Evolutionary conservation across 2,888 invertebrate species (phyloP), one percentile per base, ranked within the genome.

Genomic region (Aleiodes testaceus): DNA sequence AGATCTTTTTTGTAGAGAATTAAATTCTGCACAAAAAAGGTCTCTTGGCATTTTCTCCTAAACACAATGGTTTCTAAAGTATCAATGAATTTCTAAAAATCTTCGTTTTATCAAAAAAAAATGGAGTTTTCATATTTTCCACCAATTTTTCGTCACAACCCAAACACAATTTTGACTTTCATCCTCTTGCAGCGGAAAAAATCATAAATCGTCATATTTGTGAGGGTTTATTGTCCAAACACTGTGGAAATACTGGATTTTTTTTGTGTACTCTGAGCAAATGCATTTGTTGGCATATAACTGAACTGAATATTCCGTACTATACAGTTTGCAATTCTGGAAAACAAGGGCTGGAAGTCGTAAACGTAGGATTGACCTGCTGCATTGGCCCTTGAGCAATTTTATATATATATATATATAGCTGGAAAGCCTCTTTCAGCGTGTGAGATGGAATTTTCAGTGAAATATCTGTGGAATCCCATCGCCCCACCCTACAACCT

Each of bases 321-420:
- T 66, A 16, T 49, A 26, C 65, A 20, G 49, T 59, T 44, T 67
- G 63, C 44, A 61, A 64, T 20, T 20, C 53, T 22, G 20, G 59
- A 26, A 30, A 61, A 22, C n/a, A 63, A 59, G 30, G 22, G 63
- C 69, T 44, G 67, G 49, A 69, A 67, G 71, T 74, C 75, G 77
- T 78, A 75, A 78, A 77, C 69, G 74, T 68, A 64, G 74, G 74
- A 77, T 78, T 78, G 78, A 76, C 66, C 76, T 53, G 69, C 72
- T 72, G 74, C 72, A 68, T 77, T 73, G 71, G 73, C 59, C 42
- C 59, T 59, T 42, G 42, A 59, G 59, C 36, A 59, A 59, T 59
- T 59, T 59, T 36, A 36, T 59, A 36, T 36, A 36, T 6, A 36
- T 36, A 36, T 36, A 7, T 36, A 11, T 11, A 36, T 36, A 36